Base-by-base conservation (phyloP, 2,888 invertebrate species). In the Abscondita cerata region DNA sequence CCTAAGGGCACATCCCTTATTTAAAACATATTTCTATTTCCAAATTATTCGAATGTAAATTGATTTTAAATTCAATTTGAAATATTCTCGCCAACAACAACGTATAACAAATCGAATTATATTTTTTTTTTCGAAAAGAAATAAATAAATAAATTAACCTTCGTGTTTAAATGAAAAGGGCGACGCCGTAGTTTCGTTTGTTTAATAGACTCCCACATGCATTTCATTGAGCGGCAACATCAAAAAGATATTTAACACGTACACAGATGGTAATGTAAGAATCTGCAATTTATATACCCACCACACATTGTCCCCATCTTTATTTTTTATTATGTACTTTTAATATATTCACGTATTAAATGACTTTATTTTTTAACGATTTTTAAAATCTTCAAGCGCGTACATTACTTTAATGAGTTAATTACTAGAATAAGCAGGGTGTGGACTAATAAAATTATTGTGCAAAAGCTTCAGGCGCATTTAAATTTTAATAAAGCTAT, bases 11-110 rank as follows among this genome's bases (percentile, higher is more conserved):
- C 68, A 69, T 65, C 72, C 70, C 76, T 73, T 74, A 73, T 77
- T 78, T 78, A 77, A 77, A 76, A 72, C 74, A 71, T 71, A 75
- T 77, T 76, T 75, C 75, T 75, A 76, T 76, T 74, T 75, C 52
- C 68, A 69, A 46, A 18, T 18, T 46, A 46, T 16, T 13, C 41
- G 15, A 12, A 12, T 12, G 9, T 19, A 53, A 53, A 53, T 53
- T 36, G 41, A 53, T 41, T 53, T n/a, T 18, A 54, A 54, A 54
- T 54, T 54, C 31, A 44, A 18, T 54, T 44, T 46, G 12, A 36
- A 36, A 9, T 36, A 36, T 36, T 41, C 15, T 41, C 15, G 36
- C n/a, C 36, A 36, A 36, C 36, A 36, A 36, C 36, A 3, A 3
- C n/a, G 5, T 6, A 36, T 11, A 36, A 36, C 36, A 3, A 3